Evolutionary conservation across 2,888 invertebrate species (phyloP).

Genomic region (Lasioglossum malachurum): DNA sequence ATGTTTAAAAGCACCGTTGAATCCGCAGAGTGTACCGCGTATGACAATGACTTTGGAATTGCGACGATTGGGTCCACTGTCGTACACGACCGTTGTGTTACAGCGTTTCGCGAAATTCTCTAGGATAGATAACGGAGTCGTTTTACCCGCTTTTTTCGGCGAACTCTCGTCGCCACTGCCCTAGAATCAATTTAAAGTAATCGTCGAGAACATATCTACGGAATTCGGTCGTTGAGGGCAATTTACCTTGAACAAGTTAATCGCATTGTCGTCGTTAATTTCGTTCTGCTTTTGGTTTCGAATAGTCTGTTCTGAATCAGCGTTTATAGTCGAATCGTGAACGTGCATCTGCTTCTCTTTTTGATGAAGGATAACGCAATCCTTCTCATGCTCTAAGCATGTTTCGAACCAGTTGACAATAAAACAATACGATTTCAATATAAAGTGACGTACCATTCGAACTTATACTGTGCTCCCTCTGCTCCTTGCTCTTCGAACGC

Average conservation of each 20-base stretch:
- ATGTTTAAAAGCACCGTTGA: slow-evolving; percentile 48
- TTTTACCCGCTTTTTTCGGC: slow-evolving; percentile 4
- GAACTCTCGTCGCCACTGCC: slow-evolving; percentile 47
- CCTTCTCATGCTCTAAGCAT: slow-evolving; percentile 4
- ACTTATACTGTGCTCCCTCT: too few relatives aligned
- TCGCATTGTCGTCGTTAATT: neutral
- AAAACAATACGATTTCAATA: neutral
- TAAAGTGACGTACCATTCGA: neutral
- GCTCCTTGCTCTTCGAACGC: neutral
- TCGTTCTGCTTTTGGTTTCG: neutral
- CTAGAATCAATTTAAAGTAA: slow-evolving; percentile 32
- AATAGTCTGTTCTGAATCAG: neutral
- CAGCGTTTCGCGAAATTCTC: slow-evolving; percentile 70
- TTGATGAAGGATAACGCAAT: slow-evolving; percentile 30
- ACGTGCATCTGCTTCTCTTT: slow-evolving; percentile 15
- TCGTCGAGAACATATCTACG: neutral
- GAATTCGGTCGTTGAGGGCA: neutral
- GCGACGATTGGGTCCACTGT: slow-evolving; percentile 10
- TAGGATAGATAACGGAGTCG: slow-evolving; percentile 64
- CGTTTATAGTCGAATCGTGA: slow-evolving; percentile 13
- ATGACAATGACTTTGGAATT: slow-evolving; percentile 62
- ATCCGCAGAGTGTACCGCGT: slow-evolving; percentile 70
- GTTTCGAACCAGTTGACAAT: neutral
- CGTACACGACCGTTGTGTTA: slow-evolving; percentile 56
- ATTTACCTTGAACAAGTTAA: slow-evolving; percentile 18